phyloP scores from a whole-genome alignment of 2,113 vertebrate species.

The Poeciliopsis turrubarensis region DNA sequence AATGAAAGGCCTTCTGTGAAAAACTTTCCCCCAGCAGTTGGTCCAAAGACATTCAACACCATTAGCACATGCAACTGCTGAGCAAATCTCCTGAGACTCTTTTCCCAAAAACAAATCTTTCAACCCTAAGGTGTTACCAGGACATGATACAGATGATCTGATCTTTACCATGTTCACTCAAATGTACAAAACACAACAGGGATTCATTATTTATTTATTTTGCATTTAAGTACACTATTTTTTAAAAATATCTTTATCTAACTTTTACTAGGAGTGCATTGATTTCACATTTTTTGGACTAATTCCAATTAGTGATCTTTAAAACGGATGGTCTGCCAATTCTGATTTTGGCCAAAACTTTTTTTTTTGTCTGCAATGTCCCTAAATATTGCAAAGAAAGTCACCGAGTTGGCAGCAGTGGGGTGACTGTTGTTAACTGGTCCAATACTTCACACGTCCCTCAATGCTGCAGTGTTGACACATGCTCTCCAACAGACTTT shows the following conservation, averaged over 20 bases:
- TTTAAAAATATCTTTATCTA: neutral
- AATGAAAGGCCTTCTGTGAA: slow-evolving; percentile 50
- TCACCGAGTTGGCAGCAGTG: too few relatives aligned
- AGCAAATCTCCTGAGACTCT: neutral
- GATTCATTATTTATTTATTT: neutral
- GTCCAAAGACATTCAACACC: neutral
- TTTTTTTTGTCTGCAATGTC: too few relatives aligned
- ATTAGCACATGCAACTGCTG: slow-evolving; percentile 6
- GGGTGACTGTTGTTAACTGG: too few relatives aligned
- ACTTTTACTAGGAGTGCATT: neutral
- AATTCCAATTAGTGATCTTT: too few relatives aligned
- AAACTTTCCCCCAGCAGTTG: neutral
- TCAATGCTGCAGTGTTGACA: neutral
- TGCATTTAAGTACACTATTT: too few relatives aligned
- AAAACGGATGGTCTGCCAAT: too few relatives aligned
- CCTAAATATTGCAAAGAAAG: too few relatives aligned
- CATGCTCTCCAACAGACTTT: neutral
- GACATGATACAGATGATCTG: neutral
- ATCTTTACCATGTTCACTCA: neutral
- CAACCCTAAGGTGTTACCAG: neutral
- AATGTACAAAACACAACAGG: neutral
- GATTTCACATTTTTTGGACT: too few relatives aligned
- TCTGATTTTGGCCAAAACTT: too few relatives aligned
- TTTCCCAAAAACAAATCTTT: neutral
- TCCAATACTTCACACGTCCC: neutral